Evolutionary conservation across 2,797 vertebrate species (phyloP).

Genomic region (Catamblyrhynchus diadema): DNA sequence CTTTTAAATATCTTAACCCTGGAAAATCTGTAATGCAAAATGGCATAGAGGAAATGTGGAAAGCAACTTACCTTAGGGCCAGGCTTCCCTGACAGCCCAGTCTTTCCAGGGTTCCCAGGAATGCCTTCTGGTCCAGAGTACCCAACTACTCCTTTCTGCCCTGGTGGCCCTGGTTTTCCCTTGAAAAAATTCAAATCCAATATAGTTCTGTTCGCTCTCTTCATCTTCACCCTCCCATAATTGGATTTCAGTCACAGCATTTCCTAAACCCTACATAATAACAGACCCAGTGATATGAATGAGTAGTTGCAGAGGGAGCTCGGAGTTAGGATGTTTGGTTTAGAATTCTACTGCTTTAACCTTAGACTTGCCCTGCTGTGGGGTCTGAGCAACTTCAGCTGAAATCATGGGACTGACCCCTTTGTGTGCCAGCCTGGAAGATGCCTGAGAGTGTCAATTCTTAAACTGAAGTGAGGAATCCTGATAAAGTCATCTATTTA

Average conservation of each 20-base stretch:
- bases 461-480: not conserved
- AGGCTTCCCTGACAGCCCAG: conserved; percentile 80
- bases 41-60: not conserved
- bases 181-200: conserved; percentile 67
- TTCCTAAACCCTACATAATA: not conserved
- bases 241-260: not conserved
- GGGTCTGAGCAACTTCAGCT: not conserved
- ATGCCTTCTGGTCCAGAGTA: conserved; percentile 83
- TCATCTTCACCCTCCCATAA: not conserved
- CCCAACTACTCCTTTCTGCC: conserved; percentile 81
- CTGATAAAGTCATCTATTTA: not conserved
- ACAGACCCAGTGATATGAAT: not conserved
- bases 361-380: not conserved
- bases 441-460: not conserved
- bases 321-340: not conserved
- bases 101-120: conserved; percentile 81
- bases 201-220: not conserved
- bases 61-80: conserved; percentile 76
- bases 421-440: not conserved
- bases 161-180: conserved; percentile 83
- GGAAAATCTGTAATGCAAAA: not conserved
- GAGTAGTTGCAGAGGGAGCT: not conserved
- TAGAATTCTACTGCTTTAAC: not conserved
- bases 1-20: not conserved
- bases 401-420: not conserved